Conservation (phyloP, 2,797 vertebrate genomes). For the Hapalemur alaotrensis region DNA sequence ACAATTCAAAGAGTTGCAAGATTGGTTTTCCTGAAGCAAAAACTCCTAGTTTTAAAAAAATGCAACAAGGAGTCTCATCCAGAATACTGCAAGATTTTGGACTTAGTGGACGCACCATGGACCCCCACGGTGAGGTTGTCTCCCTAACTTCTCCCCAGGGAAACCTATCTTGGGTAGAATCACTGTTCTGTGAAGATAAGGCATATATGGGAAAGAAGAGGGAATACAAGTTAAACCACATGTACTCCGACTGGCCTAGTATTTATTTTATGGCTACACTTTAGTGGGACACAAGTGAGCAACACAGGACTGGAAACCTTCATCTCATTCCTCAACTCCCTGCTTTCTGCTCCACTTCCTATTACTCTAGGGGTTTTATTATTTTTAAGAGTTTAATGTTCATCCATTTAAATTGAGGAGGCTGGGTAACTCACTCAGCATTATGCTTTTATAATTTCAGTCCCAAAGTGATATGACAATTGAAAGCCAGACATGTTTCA, state of each 20-base stretch:
- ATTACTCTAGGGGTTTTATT: slow-evolving; percentile 13
- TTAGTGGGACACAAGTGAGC: slow-evolving; percentile 9
- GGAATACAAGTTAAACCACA: background rate
- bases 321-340: background rate
- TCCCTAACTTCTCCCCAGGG: background rate
- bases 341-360: background rate
- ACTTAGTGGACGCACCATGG: background rate
- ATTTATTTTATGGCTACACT: slow-evolving; percentile 7
- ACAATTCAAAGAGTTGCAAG: background rate
- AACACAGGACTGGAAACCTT: background rate
- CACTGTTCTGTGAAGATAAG: background rate
- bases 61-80: background rate
- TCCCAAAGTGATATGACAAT: slow-evolving; percentile 1
- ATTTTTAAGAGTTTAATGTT: slow-evolving; percentile 54
- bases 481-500: background rate
- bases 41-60: background rate
- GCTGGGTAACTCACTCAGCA: background rate
- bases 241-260: background rate
- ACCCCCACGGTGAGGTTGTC: background rate
- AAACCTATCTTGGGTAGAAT: background rate
- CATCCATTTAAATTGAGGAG: slow-evolving; percentile 14
- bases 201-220: background rate
- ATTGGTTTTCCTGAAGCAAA: background rate
- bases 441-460: slow-evolving; percentile 55
- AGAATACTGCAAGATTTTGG: background rate